These are phyloP conservation scores for Bolborhynchus lineola DNA, from an alignment of 2,113 vertebrate genomes.

Conservation along the genomic window DNA sequence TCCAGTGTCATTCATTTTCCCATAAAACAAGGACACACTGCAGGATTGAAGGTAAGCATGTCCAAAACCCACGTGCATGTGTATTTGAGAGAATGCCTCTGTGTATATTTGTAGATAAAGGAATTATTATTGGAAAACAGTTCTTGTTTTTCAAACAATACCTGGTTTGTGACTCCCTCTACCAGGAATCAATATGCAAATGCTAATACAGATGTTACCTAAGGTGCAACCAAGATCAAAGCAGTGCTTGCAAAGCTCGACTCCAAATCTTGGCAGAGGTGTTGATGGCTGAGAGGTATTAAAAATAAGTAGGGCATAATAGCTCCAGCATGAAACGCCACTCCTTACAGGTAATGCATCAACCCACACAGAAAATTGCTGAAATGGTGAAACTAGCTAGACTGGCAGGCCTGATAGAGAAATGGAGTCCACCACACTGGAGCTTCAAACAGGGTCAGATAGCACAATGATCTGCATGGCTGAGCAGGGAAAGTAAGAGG, in stretches of 20 bases:
- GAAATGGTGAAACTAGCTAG: slow-evolving; percentile 42
- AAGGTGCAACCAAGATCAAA: slow-evolving; percentile 23
- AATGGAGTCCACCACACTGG: background rate
- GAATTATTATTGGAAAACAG: background rate
- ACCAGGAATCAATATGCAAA: background rate
- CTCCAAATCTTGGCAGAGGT: slow-evolving; percentile 6
- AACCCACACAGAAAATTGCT: background rate
- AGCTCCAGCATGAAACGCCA: slow-evolving; percentile 18
- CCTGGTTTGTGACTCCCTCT: background rate
- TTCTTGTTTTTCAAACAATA: background rate
- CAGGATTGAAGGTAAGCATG: background rate
- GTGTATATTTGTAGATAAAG: background rate
- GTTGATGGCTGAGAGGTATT: slow-evolving; percentile 3
- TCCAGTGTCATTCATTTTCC: background rate
- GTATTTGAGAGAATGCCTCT: background rate
- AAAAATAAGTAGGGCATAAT: slow-evolving; percentile 38
- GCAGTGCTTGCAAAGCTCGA: background rate
- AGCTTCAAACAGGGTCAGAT: slow-evolving; percentile 16
- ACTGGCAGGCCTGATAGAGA: slow-evolving; percentile 2
- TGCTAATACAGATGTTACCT: background rate
- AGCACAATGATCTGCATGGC: background rate
- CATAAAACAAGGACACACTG: background rate
- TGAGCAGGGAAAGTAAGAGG: slow-evolving; percentile 15
- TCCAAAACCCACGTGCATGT: background rate
- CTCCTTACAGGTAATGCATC: background rate